Percentiles rank a stretch among this genome's conserved stretches.
Conservation (phyloP, 2,797 vertebrate species). For the Pangasius krempfi region DNA sequence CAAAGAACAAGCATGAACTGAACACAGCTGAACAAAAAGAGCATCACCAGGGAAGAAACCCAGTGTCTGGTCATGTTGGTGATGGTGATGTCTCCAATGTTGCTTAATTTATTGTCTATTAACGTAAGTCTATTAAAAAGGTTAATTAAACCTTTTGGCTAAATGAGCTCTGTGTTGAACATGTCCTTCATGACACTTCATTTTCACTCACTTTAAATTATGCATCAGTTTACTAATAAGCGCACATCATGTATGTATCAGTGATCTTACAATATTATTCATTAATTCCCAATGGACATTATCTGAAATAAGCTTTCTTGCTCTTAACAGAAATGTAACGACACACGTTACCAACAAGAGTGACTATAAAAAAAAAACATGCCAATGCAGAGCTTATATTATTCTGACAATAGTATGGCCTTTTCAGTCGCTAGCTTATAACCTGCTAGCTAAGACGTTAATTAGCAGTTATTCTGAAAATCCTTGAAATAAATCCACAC, state of each 20-base stretch:
- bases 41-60: background rate
- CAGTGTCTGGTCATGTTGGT: background rate
- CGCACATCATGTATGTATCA: background rate
- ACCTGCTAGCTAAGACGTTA: background rate
- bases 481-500: background rate
- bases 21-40: background rate
- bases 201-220: background rate
- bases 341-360: background rate
- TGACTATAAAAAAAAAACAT: background rate
- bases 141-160: background rate
- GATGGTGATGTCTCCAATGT: background rate
- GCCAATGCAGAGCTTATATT: background rate
- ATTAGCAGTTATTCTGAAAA: background rate
- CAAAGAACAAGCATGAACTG: background rate
- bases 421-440: background rate
- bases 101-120: background rate
- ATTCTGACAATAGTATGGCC: background rate
- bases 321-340: background rate
- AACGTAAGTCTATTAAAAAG: background rate
- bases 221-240: background rate
- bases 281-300: background rate
- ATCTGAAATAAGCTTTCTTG: background rate
- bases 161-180: conserved; percentile 1
- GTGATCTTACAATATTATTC: background rate
- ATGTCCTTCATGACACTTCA: background rate